Evolutionary conservation across 2,797 vertebrate genomes (phyloP), one percentile per base, ranked within the genome.

Genomic region (Balearica regulorum): DNA sequence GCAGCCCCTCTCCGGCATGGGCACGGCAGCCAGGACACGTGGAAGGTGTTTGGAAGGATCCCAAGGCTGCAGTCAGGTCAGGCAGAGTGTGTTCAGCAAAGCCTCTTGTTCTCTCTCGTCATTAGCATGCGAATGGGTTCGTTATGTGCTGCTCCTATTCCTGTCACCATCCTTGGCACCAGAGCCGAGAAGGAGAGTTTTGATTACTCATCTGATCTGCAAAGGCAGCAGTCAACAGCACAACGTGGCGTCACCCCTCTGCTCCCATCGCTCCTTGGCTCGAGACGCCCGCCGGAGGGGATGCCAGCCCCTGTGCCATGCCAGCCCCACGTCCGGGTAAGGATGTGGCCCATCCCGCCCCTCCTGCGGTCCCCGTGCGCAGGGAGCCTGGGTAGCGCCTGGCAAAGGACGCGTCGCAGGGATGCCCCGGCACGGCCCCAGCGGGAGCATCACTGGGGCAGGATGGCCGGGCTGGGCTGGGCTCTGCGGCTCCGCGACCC

Each of bases 231-330:
- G 41, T 8, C 5, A 7, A 4, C 3, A 20, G 53, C 71, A 19
- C 68, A 37, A 9, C 25, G 13, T 20, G 0, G 35, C 0, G 4
- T 41, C 53, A 65, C 21, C 60, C 7, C 51, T n/a, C 68, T 2
- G 65, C 49, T 69, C 25, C 61, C 61, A 5, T 1, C 5, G 1
- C 31, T 48, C 29, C 62, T 28, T 3, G 5, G 35, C 33, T 10
- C 4, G 0, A 41, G 8, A 18, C 26, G 26, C 33, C 10, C 0
- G 0, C 20, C 1, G 0, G 17, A 48, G 57, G 39, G 29, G 29
- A 49, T 4, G 20, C 83, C 84, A 71, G 33, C 49, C 25, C 73
- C 68, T 11, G 51, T 31, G 54, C 76, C 4, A 0, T 2, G 21
- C n/a, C 49, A 15, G 69, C 11, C 33, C 25, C 43, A 0, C 29